phyloP scores from a whole-genome alignment of 2,888 invertebrate species.

The Dusona sp. region DNA sequence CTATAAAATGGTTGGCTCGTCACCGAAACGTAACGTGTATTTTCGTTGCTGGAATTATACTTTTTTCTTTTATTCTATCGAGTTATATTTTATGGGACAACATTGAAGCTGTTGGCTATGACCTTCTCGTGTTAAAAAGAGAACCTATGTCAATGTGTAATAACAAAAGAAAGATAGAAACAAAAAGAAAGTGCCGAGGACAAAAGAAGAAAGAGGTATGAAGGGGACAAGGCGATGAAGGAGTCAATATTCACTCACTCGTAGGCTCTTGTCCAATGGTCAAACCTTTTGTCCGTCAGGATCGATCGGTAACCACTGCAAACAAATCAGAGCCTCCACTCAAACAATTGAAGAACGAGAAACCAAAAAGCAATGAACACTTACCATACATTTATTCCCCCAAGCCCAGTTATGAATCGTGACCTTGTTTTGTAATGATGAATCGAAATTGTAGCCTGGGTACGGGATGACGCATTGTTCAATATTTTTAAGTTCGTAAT shows the following conservation, averaged over 20 bases:
- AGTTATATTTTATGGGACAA: constrained; percentile 12
- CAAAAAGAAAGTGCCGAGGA: background rate
- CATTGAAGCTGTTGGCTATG: constrained; percentile 23
- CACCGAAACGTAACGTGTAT: constrained; percentile 7
- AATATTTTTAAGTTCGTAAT: too few relatives aligned
- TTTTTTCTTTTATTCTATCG: constrained; percentile 1
- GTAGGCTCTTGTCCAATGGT: constrained; percentile 32
- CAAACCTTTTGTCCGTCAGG: constrained; percentile 9
- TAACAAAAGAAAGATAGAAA: background rate
- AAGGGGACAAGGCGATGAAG: constrained; percentile 10
- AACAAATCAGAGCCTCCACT: constrained; percentile 18
- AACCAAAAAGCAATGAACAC: background rate
- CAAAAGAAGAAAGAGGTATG: background rate
- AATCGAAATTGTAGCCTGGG: background rate
- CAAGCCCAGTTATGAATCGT: background rate
- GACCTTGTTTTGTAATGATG: background rate
- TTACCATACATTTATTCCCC: background rate
- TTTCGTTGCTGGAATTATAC: constrained; percentile 3
- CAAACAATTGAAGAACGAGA: background rate
- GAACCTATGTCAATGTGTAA: constrained; percentile 24
- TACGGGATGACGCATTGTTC: background rate
- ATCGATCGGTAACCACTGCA: constrained; percentile 53
- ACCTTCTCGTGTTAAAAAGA: constrained; percentile 34
- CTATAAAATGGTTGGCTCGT: constrained; percentile 26
- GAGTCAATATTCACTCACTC: constrained; percentile 56